Evolutionary conservation across 2,797 vertebrate species (phyloP).

Genomic region (Crax fasciolata): DNA sequence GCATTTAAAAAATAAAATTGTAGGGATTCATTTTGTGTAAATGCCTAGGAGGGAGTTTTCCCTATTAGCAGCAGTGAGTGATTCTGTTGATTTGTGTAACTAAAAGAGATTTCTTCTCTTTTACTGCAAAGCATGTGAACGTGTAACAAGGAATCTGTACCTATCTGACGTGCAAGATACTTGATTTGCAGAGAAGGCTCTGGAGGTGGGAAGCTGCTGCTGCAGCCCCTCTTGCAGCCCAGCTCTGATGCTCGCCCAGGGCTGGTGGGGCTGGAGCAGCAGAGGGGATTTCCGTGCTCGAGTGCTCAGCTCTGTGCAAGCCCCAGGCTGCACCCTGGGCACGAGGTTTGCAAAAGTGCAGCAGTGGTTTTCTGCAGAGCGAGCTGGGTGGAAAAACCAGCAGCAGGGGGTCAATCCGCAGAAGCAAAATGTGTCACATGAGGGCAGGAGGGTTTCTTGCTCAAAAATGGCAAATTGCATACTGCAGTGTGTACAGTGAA

Average conservation of each 20-base stretch:
- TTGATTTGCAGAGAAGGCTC: background rate
- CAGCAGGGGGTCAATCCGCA: background rate
- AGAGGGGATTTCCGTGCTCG: fast-evolving
- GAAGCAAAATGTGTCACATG: background rate
- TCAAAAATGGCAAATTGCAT: fast-evolving
- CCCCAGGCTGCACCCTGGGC: background rate
- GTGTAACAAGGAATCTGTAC: background rate
- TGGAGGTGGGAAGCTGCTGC: background rate
- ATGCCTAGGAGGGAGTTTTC: fast-evolving
- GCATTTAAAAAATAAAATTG: background rate
- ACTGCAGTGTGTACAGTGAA: too few relatives aligned
- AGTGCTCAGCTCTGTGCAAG: background rate
- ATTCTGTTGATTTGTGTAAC: background rate
- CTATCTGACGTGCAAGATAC: background rate
- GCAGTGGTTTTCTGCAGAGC: background rate
- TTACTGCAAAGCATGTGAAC: background rate
- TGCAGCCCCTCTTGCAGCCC: background rate
- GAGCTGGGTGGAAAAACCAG: background rate
- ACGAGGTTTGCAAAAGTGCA: background rate
- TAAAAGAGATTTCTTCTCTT: background rate
- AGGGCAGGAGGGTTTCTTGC: background rate
- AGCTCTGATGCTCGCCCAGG: background rate
- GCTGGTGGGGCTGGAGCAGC: background rate
- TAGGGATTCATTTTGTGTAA: background rate
- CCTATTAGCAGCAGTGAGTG: background rate